Evolutionary conservation across 2,888 invertebrate genomes (phyloP).

Genomic region (Dendrolimus pini): DNA sequence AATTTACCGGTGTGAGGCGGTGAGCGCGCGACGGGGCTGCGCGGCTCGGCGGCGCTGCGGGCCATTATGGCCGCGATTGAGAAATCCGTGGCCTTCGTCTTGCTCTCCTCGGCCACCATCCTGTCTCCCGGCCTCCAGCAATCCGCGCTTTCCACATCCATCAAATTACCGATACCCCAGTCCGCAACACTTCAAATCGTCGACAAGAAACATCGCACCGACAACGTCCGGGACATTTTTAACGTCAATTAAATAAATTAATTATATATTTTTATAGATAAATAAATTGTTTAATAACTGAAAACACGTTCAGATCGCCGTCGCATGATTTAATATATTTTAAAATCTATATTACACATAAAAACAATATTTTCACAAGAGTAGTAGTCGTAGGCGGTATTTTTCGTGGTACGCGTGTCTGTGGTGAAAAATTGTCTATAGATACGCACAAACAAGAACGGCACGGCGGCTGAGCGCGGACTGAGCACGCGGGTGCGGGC

Average conservation of each 20-base stretch:
- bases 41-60: conserved; percentile 67
- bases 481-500: conserved; percentile 53
- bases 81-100: conserved; percentile 90
- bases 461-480: conserved; percentile 60
- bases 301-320: background rate
- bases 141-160: conserved; percentile 70
- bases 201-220: conserved; percentile 47
- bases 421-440: conserved; percentile 19
- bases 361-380: background rate
- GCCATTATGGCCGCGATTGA: conserved; percentile 98
- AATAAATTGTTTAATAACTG: background rate
- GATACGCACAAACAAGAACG: conserved; percentile 30
- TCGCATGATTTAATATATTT: background rate
- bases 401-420: conserved; percentile 27
- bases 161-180: conserved; percentile 49
- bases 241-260: background rate
- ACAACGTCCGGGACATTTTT: conserved; percentile 44
- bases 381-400: conserved; percentile 12
- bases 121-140: conserved; percentile 57
- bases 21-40: conserved; percentile 62
- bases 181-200: conserved; percentile 23
- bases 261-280: background rate
- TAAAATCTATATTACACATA: background rate
- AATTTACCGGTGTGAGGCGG: conserved; percentile 61
- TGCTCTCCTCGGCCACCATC: conserved; percentile 69